Conservation (phyloP, 2,888 invertebrate genomes). For the Biston stratarius region DNA sequence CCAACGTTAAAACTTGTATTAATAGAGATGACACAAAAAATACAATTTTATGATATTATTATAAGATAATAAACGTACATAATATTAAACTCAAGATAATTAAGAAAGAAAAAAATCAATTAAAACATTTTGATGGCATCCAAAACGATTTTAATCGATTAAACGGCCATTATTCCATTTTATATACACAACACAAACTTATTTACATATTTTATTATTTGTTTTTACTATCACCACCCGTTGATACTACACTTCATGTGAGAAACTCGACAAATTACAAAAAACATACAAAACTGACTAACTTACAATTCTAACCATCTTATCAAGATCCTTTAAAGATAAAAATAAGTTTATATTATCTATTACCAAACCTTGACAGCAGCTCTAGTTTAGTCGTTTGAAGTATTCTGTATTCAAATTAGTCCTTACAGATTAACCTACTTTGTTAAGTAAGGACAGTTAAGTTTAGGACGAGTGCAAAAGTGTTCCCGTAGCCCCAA, state of each 20-base stretch:
- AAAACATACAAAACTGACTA: slow-evolving; percentile 52
- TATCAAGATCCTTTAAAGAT: slow-evolving; percentile 24
- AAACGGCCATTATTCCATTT: slow-evolving; percentile 41
- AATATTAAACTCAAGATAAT: slow-evolving; percentile 32
- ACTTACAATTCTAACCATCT: slow-evolving; percentile 45
- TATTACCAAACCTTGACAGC: too few species aligned
- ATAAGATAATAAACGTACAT: slow-evolving; percentile 31
- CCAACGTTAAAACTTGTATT: slow-evolving; percentile 19
- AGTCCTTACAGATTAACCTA: too few species aligned
- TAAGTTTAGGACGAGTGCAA: too few species aligned
- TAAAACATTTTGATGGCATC: slow-evolving; percentile 41
- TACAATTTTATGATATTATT: slow-evolving; percentile 31
- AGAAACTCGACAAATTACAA: slow-evolving; percentile 71
- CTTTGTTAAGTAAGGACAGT: too few species aligned
- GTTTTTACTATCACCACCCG: slow-evolving; percentile 48
- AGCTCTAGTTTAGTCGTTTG: too few species aligned
- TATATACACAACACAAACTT: slow-evolving; percentile 35
- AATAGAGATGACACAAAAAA: slow-evolving; percentile 23
- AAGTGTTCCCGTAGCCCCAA: too few species aligned
- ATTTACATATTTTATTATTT: slow-evolving; percentile 43
- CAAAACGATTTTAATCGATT: slow-evolving; percentile 44
- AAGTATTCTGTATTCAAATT: too few species aligned
- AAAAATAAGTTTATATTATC: not conserved
- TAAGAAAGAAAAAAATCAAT: slow-evolving; percentile 42
- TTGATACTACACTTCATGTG: slow-evolving; percentile 54